These are phyloP conservation scores for Xiphorhynchus elegans DNA, from an alignment of 2,113 vertebrate genomes.

Conservation along the genomic window DNA sequence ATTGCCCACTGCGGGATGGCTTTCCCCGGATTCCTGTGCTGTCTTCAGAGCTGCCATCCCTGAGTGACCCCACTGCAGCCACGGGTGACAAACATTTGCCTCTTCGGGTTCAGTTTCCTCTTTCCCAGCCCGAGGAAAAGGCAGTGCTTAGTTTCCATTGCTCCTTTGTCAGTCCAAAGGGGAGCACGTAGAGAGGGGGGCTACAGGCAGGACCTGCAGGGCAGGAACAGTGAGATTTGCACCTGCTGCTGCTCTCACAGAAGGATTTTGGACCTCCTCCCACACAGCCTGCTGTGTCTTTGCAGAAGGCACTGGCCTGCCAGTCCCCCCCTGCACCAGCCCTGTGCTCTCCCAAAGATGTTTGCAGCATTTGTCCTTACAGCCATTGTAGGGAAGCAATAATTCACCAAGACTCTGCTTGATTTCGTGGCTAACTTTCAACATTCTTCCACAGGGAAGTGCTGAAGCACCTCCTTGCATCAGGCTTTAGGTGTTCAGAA, in stretches of 20 bases:
- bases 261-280: not conserved
- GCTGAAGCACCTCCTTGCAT: not conserved
- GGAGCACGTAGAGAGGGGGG: not conserved
- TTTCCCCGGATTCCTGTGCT: not conserved
- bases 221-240: not conserved
- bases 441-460: not conserved
- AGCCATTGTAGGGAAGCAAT: not conserved
- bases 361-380: not conserved
- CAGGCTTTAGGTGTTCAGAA: not conserved
- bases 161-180: not conserved
- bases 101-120: not conserved
- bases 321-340: not conserved
- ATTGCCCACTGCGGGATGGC: not conserved
- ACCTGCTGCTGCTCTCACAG: not conserved
- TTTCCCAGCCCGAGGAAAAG: not conserved
- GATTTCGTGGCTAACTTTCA: not conserved
- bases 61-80: fast-evolving
- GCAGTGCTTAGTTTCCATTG: not conserved
- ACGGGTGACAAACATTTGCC: not conserved
- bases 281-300: not conserved
- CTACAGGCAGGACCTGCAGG: not conserved
- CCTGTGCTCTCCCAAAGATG: not conserved
- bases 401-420: not conserved
- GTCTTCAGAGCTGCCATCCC: not conserved
- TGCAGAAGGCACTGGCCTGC: not conserved